These are phyloP conservation scores for Trichosurus vulpecula DNA, from an alignment of 2,797 vertebrate species.

Conservation along the genomic window DNA sequence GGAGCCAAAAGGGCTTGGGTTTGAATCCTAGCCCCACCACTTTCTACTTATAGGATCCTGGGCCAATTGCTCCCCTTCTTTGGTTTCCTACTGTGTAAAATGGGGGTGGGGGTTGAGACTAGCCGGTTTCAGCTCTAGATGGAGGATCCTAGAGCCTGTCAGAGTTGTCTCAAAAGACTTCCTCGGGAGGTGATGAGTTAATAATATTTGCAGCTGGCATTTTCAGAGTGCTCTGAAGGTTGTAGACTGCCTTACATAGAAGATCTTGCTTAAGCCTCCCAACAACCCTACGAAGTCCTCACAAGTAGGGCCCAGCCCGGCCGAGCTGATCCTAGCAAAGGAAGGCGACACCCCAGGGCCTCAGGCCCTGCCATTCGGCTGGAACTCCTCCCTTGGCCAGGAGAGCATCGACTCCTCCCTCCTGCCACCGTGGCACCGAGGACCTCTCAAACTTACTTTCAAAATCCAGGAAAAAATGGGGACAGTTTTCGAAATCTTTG, in stretches of 20 bases:
- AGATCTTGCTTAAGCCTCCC: not conserved
- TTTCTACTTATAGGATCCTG: not conserved
- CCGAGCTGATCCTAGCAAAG: not conserved
- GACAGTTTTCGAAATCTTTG: conserved; percentile 99
- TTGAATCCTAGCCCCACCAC: not conserved
- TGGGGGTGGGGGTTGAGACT: not conserved
- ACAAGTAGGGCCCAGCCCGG: not conserved
- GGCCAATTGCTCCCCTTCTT: not conserved
- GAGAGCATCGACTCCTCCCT: conserved; percentile 42
- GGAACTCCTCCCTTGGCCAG: not conserved
- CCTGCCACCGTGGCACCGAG: conserved; percentile 29
- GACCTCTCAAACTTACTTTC: conserved; percentile 93
- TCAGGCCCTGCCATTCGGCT: not conserved
- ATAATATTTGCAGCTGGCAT: not conserved
- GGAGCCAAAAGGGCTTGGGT: not conserved
- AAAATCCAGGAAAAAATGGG: conserved; percentile 99
- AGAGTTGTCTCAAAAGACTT: not conserved
- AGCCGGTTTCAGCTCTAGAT: not conserved
- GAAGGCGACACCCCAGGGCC: too few relatives aligned
- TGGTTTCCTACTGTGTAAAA: not conserved
- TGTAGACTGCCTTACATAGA: not conserved
- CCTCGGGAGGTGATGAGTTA: not conserved
- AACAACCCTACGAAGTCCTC: not conserved
- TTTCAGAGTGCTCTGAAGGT: not conserved
- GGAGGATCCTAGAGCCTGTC: not conserved